Evolutionary conservation across 2,797 vertebrate genomes (phyloP).

Genomic region (Hapalemur alaotrensis): DNA sequence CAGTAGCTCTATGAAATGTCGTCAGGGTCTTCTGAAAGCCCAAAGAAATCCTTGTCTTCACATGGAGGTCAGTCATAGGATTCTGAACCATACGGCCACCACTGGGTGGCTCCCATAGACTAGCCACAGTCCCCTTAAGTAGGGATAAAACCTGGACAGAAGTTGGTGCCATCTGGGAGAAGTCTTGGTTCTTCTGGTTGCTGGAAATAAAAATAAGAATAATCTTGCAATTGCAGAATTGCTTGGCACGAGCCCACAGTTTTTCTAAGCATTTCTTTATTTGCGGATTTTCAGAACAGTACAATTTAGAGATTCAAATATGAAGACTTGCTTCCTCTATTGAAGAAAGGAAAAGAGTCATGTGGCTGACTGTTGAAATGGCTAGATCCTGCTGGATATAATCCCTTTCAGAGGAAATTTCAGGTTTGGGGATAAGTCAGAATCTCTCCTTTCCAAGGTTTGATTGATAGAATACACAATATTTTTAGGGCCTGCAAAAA

Average conservation of each 20-base stretch:
- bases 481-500: not conserved
- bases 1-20: not conserved
- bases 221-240: not conserved
- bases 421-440: not conserved
- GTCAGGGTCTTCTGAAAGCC: not conserved
- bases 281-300: constrained; percentile 3
- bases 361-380: not conserved
- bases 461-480: not conserved
- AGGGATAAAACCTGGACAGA: not conserved
- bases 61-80: not conserved
- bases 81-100: not conserved
- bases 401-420: not conserved
- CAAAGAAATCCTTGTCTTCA: not conserved
- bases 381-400: not conserved
- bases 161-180: not conserved
- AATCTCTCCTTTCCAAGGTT: not conserved
- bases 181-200: not conserved
- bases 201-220: not conserved
- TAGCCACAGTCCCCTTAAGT: not conserved
- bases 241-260: not conserved
- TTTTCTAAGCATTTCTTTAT: not conserved
- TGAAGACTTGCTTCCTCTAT: not conserved
- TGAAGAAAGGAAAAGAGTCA: not conserved
- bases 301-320: not conserved
- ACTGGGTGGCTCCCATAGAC: not conserved